Evolutionary conservation across 2,113 vertebrate species (phyloP).

Genomic region (Pipra filicauda): DNA sequence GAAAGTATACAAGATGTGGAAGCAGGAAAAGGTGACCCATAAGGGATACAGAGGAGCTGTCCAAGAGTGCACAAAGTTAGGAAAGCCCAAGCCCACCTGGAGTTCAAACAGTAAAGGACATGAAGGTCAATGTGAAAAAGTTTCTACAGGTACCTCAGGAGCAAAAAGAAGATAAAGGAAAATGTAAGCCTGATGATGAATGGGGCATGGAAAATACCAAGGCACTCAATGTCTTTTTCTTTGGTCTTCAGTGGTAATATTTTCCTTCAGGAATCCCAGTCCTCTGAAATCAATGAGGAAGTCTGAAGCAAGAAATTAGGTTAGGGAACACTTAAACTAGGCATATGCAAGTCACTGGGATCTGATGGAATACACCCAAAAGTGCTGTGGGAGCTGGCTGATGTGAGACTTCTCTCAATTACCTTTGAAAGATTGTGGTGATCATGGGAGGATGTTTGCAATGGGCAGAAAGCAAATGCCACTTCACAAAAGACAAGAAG

Average conservation of each 20-base stretch:
- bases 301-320: not conserved
- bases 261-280: not conserved
- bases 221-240: not conserved
- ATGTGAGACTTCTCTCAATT: not conserved
- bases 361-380: not conserved
- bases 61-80: not conserved
- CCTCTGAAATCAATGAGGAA: not conserved
- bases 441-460: not conserved
- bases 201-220: not conserved
- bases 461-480: not conserved
- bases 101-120: not conserved
- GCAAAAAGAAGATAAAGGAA: not conserved
- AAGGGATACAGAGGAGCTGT: not conserved
- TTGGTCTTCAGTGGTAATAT: not conserved
- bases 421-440: not conserved
- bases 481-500: not conserved
- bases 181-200: not conserved
- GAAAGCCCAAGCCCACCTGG: not conserved
- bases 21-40: not conserved
- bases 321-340: not conserved
- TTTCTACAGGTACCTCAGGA: not conserved
- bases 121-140: not conserved
- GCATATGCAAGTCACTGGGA: rapidly evolving
- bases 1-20: not conserved
- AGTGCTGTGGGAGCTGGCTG: not conserved